Conservation (phyloP, 2,113 vertebrate genomes). For the Eublepharis macularius region DNA sequence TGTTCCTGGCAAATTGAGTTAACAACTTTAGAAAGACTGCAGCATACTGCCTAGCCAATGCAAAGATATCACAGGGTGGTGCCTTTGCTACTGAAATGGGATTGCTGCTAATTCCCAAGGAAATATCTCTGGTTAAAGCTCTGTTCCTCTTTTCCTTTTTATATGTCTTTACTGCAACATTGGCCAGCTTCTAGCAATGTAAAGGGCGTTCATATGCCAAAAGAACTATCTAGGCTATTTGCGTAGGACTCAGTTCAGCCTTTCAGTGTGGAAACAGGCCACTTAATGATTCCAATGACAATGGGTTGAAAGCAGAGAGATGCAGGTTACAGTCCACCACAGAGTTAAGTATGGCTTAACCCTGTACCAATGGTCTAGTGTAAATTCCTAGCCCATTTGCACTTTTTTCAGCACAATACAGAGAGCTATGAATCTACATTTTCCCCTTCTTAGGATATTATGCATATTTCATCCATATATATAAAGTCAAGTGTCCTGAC, state of each 20-base stretch:
- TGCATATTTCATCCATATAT: too few relatives aligned
- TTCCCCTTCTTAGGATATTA: too few relatives aligned
- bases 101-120: conserved; percentile 15
- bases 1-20: background rate
- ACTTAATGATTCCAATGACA: background rate
- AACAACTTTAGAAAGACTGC: background rate
- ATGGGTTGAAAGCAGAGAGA: background rate
- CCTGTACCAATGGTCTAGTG: background rate
- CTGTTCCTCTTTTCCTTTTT: conserved; percentile 17
- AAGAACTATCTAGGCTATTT: background rate
- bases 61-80: background rate
- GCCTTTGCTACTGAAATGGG: background rate
- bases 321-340: background rate
- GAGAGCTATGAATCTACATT: too few relatives aligned
- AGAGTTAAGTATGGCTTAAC: background rate
- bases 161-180: background rate
- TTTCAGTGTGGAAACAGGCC: background rate
- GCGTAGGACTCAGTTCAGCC: background rate
- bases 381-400: too few relatives aligned
- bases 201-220: background rate
- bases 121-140: conserved; percentile 5
- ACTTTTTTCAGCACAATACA: too few relatives aligned
- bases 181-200: conserved; percentile 3
- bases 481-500: too few relatives aligned
- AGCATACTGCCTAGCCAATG: background rate